Conservation (phyloP, 2,113 vertebrate species). For the Polypterus senegalus region DNA sequence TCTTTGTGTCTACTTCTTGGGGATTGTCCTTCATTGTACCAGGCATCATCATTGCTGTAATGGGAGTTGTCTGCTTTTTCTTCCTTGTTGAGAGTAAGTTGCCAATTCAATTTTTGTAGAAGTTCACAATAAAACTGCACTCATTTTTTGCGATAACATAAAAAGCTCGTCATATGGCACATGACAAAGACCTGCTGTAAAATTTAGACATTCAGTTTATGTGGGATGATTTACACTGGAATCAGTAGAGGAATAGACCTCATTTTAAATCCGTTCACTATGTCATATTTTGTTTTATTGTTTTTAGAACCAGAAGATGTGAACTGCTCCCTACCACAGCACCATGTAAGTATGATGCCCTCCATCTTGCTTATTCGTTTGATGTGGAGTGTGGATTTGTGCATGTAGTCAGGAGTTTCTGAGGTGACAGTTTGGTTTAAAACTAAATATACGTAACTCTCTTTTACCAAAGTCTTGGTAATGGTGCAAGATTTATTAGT, state of each 20-base stretch:
- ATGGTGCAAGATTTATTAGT: no score
- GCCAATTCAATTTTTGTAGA: no score
- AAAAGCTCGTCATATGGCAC: background rate
- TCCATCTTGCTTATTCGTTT: background rate
- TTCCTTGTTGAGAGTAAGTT: conserved; percentile 91
- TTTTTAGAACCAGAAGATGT: conserved; percentile 81
- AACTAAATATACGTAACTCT: no score
- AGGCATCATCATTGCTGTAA: conserved; percentile 58
- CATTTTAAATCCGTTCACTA: no score
- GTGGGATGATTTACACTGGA: no score
- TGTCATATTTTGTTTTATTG: background rate
- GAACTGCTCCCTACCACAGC: conserved; percentile 66
- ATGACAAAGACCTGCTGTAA: background rate
- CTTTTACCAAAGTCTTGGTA: no score
- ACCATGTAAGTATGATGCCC: conserved; percentile 53
- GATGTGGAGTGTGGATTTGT: background rate
- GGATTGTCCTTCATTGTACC: conserved; percentile 87
- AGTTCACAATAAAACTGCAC: no score
- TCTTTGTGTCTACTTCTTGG: conserved; percentile 73
- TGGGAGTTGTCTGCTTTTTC: conserved; percentile 81
- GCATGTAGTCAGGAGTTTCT: no score
- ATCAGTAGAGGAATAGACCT: no score
- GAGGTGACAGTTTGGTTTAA: no score
- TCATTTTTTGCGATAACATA: no score
- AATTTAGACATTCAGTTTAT: background rate